These are phyloP conservation scores for Acropternis orthonyx DNA, from an alignment of 2,797 vertebrate genomes.

Conservation along the genomic window DNA sequence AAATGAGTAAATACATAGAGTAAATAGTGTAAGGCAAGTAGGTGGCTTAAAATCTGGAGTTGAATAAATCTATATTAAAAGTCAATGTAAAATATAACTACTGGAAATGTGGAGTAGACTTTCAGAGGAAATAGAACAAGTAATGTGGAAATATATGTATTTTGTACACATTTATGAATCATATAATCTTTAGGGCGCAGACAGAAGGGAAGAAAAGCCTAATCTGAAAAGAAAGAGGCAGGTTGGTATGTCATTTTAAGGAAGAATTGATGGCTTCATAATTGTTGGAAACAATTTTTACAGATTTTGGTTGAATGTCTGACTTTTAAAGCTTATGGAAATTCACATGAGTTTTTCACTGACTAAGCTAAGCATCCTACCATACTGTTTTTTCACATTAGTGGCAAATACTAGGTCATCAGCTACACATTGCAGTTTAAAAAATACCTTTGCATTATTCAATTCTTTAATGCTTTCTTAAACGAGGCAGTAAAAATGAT, in stretches of 20 bases:
- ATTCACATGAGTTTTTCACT: background rate
- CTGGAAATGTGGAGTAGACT: background rate
- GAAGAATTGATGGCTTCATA: background rate
- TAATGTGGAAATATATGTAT: background rate
- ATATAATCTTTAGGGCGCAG: background rate
- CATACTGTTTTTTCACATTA: background rate
- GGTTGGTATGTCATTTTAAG: background rate
- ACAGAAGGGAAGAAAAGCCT: background rate
- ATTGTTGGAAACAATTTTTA: background rate
- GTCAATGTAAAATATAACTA: background rate
- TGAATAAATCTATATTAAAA: background rate
- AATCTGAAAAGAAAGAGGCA: background rate
- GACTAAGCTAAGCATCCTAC: background rate
- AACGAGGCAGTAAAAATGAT: background rate
- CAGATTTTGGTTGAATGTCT: background rate
- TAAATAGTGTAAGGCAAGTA: background rate
- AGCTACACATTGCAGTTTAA: background rate
- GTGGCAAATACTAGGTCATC: background rate
- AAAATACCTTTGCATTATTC: background rate
- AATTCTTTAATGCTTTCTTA: background rate
- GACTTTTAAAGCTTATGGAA: background rate
- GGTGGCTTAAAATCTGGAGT: background rate
- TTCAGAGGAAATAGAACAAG: background rate
- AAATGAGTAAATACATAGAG: background rate
- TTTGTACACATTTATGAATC: background rate